Evolutionary conservation across 2,797 vertebrate genomes (phyloP).

Genomic region (Thaleichthys pacificus): DNA sequence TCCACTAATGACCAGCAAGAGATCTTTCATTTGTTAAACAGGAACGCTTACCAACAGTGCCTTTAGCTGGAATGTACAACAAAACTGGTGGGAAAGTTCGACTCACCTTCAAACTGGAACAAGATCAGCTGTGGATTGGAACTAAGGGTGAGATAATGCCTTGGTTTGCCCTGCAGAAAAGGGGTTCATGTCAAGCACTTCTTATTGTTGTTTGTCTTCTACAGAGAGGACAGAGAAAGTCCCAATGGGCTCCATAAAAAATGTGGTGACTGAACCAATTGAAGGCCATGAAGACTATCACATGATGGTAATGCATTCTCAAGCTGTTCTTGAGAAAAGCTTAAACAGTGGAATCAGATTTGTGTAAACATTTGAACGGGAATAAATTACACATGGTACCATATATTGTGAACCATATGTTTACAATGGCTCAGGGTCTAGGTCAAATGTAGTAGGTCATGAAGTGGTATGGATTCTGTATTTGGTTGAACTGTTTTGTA

Average conservation of each 20-base stretch:
- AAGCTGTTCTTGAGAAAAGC: not conserved
- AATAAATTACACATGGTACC: too few species aligned
- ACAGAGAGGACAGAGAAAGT: conserved; percentile 99
- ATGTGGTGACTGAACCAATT: conserved; percentile 96
- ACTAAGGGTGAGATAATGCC: conserved; percentile 87
- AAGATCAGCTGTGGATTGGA: conserved; percentile 99
- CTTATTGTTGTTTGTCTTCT: conserved; percentile 31
- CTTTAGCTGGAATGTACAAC: conserved; percentile 98
- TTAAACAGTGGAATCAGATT: too few species aligned
- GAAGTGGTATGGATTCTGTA: too few species aligned
- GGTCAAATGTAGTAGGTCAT: too few species aligned
- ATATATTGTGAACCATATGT: too few species aligned
- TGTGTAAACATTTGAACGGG: too few species aligned
- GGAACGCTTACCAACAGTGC: conserved; percentile 96
- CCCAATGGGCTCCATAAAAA: conserved; percentile 99
- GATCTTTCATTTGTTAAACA: conserved; percentile 61
- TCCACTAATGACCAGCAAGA: conserved; percentile 29
- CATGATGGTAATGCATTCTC: conserved; percentile 89
- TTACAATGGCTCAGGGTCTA: too few species aligned
- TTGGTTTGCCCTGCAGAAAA: conserved; percentile 16
- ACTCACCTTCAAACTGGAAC: conserved; percentile 98
- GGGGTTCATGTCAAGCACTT: not conserved
- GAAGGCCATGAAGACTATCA: conserved; percentile 98
- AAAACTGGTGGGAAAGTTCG: conserved; percentile 98
- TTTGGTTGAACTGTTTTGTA: too few species aligned